A percentile compares a stretch with the other conserved stretches of the same genome.
Evolutionary conservation across 2,888 invertebrate genomes (phyloP).

Genomic region (Anagyrus pseudococci): DNA sequence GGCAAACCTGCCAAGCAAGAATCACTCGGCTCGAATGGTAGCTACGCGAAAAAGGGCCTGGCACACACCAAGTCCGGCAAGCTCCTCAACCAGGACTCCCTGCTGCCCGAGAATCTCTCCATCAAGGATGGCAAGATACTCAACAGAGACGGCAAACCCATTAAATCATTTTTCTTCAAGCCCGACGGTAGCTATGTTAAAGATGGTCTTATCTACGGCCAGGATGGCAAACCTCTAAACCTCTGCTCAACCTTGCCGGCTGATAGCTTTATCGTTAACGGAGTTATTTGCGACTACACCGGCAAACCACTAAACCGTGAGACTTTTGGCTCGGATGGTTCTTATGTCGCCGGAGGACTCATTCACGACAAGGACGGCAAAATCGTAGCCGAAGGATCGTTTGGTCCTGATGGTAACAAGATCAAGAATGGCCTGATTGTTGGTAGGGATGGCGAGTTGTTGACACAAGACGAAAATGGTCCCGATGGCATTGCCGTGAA

Average conservation of each 20-base stretch:
- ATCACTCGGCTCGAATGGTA: conserved; percentile 53
- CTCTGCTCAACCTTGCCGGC: conserved; percentile 51
- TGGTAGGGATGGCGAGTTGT: conserved; percentile 52
- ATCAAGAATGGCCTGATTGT: conserved; percentile 55
- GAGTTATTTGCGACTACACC: conserved; percentile 51
- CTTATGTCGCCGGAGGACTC: conserved; percentile 53
- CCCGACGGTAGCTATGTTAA: conserved; percentile 57
- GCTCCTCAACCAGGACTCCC: conserved; percentile 53
- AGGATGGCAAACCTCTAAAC: conserved; percentile 52
- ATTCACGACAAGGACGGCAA: conserved; percentile 53
- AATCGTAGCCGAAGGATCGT: conserved; percentile 50
- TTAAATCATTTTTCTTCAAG: conserved; percentile 54
- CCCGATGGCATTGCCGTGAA: conserved; percentile 53
- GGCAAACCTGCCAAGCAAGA: conserved; percentile 55
- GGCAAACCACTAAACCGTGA: conserved; percentile 51
- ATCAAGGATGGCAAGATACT: conserved; percentile 55
- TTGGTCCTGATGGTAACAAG: conserved; percentile 56
- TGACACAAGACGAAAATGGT: conserved; percentile 56
- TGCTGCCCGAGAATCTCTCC: conserved; percentile 53
- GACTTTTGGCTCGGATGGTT: conserved; percentile 56
- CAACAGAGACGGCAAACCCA: conserved; percentile 53
- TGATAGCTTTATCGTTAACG: conserved; percentile 54
- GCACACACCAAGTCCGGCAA: conserved; percentile 53
- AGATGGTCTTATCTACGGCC: conserved; percentile 55
- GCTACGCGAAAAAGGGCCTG: conserved; percentile 51